These are phyloP conservation scores for Caenorhabditis uteleia DNA, from an alignment of 2,888 invertebrate genomes.

Conservation along the genomic window DNA sequence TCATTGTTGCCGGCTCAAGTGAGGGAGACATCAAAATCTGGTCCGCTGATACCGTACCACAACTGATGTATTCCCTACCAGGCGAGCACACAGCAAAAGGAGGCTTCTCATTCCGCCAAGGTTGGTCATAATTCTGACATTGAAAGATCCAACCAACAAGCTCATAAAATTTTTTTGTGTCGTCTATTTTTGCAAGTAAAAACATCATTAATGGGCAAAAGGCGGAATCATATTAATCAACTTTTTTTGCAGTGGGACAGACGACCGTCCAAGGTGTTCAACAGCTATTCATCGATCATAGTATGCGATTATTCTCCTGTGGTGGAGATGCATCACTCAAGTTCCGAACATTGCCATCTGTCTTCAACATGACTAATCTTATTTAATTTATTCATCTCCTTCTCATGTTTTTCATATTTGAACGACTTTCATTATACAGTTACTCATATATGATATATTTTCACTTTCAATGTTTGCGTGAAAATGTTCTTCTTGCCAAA, in stretches of 20 bases:
- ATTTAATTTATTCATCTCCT: too few species aligned
- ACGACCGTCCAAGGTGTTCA: conserved; percentile 77
- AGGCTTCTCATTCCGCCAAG: conserved; percentile 90
- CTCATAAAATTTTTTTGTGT: neutral
- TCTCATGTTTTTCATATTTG: too few species aligned
- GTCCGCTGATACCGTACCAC: conserved; percentile 83
- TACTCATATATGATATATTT: too few species aligned
- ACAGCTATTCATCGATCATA: conserved; percentile 88
- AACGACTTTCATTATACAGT: too few species aligned
- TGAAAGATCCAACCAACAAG: neutral
- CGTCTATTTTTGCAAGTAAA: neutral
- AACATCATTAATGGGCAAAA: neutral
- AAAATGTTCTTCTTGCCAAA: too few species aligned
- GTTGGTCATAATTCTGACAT: conserved; percentile 69
- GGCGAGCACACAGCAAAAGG: conserved; percentile 89
- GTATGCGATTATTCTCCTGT: conserved; percentile 91
- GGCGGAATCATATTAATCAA: neutral
- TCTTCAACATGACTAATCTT: conserved; percentile 41
- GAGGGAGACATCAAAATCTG: conserved; percentile 81
- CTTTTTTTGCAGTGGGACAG: conserved; percentile 38
- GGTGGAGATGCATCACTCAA: conserved; percentile 82
- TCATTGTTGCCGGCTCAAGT: conserved; percentile 86
- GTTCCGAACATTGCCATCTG: conserved; percentile 46
- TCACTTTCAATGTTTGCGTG: too few species aligned
- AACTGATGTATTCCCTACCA: conserved; percentile 84